Evolutionary conservation across 92 coral and sea anemone genomes (phyloP).

Genomic region (Plumapathes pennacea): DNA sequence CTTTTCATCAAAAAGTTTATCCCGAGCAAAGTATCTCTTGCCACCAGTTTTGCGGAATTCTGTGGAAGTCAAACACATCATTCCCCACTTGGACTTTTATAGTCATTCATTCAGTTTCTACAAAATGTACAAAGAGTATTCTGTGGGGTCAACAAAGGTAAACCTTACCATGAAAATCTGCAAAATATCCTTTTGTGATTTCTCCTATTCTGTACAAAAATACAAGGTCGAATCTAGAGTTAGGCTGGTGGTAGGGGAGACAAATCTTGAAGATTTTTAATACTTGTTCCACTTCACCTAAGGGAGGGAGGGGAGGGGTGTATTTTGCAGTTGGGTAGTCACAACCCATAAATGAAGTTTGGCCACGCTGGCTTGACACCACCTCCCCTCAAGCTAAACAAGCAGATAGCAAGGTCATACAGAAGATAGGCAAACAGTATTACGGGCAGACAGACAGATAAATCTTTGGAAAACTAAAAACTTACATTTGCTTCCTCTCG

Average conservation of each 20-base stretch:
- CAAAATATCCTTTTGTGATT: slow-evolving; percentile 83
- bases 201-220: slow-evolving; percentile 65
- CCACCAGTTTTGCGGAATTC: slow-evolving; percentile 87
- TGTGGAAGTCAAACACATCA: not conserved
- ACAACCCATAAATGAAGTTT: not conserved
- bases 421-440: too few relatives aligned
- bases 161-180: slow-evolving; percentile 87
- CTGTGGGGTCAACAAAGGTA: not conserved
- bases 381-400: too few relatives aligned
- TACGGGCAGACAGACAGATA: too few relatives aligned
- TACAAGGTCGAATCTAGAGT: not conserved
- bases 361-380: not conserved
- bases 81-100: not conserved
- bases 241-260: too few relatives aligned
- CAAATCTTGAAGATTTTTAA: too few relatives aligned
- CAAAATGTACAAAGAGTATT: not conserved
- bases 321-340: too few relatives aligned
- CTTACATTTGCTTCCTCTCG: slow-evolving; percentile 73
- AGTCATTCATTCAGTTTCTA: not conserved
- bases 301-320: too few relatives aligned
- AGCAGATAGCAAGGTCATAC: too few relatives aligned
- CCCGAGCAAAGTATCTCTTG: slow-evolving; percentile 81
- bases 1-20: slow-evolving; percentile 62
- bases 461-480: not conserved
- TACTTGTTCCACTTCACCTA: too few relatives aligned